Percentiles rank a stretch among this genome's conserved stretches.
Evolutionary conservation across 2,113 vertebrate species (phyloP).

Genomic region (Irena cyanogastra): DNA sequence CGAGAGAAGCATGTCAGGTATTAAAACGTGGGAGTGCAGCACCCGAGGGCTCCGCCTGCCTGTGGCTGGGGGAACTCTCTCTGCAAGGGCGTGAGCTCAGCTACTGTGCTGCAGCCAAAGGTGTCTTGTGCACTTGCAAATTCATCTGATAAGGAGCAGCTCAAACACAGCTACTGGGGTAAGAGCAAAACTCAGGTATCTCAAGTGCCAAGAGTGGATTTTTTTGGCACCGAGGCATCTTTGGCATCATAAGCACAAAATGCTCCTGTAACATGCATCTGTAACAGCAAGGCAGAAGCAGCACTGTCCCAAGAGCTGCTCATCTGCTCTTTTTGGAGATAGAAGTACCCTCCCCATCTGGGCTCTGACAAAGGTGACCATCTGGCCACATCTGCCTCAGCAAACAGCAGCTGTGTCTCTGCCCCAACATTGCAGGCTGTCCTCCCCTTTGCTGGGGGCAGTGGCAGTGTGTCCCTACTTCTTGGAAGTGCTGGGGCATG

Average conservation of each 20-base stretch:
- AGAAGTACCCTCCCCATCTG: neutral
- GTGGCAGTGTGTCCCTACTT: neutral
- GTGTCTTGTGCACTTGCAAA: neutral
- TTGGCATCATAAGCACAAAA: neutral
- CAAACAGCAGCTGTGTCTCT: neutral
- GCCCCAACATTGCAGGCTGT: neutral
- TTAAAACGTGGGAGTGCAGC: neutral
- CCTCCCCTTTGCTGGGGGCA: neutral
- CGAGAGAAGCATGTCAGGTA: slow-evolving; percentile 40
- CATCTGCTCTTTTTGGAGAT: neutral
- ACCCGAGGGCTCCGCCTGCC: neutral
- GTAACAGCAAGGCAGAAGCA: neutral
- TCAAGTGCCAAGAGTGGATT: neutral
- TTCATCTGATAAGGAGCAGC: neutral
- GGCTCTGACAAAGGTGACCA: neutral
- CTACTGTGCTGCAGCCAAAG: neutral
- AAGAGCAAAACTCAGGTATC: neutral
- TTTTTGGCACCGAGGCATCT: neutral
- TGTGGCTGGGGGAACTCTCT: neutral
- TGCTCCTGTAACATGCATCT: neutral
- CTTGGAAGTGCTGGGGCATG: neutral
- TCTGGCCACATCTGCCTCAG: neutral
- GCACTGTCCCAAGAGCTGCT: neutral
- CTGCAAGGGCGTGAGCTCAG: neutral
- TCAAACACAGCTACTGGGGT: neutral